phyloP scores from a whole-genome alignment of 2,113 vertebrate species.

The Phalacrocorax carbo region DNA sequence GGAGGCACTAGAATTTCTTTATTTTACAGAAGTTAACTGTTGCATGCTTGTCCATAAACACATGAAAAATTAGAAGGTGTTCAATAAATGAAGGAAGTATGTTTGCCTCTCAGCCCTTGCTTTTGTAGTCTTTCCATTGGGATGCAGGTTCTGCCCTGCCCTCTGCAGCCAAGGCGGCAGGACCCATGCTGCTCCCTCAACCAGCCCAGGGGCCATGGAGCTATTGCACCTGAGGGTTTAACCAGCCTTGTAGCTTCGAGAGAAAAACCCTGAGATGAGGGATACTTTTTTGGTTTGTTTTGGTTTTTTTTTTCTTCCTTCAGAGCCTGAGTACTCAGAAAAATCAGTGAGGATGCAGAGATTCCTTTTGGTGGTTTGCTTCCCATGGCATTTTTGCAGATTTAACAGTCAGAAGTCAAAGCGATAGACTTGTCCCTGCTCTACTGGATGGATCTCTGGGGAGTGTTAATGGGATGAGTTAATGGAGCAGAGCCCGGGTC shows the following conservation, averaged over 20 bases:
- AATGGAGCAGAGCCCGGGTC: neutral
- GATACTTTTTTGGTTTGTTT: too few relatives aligned
- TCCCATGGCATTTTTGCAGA: neutral
- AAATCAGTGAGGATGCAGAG: accelerated
- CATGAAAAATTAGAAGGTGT: neutral
- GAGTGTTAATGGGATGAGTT: neutral
- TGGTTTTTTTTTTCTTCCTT: too few relatives aligned
- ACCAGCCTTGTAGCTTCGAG: accelerated
- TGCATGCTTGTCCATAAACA: accelerated
- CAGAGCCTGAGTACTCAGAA: accelerated
- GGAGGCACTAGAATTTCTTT: neutral
- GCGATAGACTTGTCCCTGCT: neutral
- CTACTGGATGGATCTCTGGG: neutral
- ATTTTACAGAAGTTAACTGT: neutral
- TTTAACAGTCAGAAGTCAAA: neutral
- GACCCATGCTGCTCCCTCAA: neutral
- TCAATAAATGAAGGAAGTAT: neutral
- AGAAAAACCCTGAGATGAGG: neutral
- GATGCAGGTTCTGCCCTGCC: neutral
- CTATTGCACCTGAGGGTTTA: neutral
- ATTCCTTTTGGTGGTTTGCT: neutral
- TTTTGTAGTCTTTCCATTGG: neutral
- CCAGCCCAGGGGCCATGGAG: accelerated
- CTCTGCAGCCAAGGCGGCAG: accelerated
- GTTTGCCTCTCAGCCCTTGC: neutral